A percentile compares a stretch with the other conserved stretches of the same genome.
These are phyloP conservation scores for Chloropsis cyanopogon DNA, from an alignment of 2,113 vertebrate genomes.

Conservation along the genomic window DNA sequence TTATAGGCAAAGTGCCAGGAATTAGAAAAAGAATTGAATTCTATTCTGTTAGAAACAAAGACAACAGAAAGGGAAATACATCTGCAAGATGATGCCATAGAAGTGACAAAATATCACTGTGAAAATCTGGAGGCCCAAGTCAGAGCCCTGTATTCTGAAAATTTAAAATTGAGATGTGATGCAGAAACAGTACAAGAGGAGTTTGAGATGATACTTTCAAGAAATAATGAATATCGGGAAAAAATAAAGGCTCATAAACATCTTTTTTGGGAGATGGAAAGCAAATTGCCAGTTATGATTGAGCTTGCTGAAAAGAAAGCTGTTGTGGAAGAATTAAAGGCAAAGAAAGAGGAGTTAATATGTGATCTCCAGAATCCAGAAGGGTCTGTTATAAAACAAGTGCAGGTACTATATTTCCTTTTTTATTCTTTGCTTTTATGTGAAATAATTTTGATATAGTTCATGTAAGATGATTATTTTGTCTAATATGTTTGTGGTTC, in stretches of 20 bases:
- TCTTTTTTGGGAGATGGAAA: slow-evolving; percentile 56
- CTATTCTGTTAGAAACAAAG: slow-evolving; percentile 63
- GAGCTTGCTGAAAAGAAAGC: slow-evolving; percentile 68
- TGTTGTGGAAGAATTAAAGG: slow-evolving; percentile 55
- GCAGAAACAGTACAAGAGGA: slow-evolving; percentile 66
- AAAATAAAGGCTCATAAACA: slow-evolving; percentile 71
- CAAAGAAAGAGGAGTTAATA: slow-evolving; percentile 66
- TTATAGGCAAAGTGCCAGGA: slow-evolving; percentile 70
- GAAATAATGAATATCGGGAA: slow-evolving; percentile 70
- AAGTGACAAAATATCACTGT: slow-evolving; percentile 53
- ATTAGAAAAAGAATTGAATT: slow-evolving; percentile 68
- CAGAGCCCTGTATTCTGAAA: slow-evolving; percentile 63
- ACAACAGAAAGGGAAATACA: slow-evolving; percentile 64
- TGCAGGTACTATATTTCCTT: slow-evolving; percentile 63
- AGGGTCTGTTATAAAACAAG: slow-evolving; percentile 50
- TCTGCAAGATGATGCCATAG: slow-evolving; percentile 66
- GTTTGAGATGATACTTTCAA: slow-evolving; percentile 50
- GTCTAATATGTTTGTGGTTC: neutral
- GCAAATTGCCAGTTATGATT: slow-evolving; percentile 68
- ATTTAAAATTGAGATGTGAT: slow-evolving; percentile 63
- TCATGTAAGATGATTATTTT: neutral
- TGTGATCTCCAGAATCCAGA: slow-evolving; percentile 63
- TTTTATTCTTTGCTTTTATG: neutral
- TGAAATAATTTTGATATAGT: neutral
- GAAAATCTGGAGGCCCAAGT: slow-evolving; percentile 67